phyloP scores from a whole-genome alignment of 2,113 vertebrate species.

The Rhynchomys soricoides region DNA sequence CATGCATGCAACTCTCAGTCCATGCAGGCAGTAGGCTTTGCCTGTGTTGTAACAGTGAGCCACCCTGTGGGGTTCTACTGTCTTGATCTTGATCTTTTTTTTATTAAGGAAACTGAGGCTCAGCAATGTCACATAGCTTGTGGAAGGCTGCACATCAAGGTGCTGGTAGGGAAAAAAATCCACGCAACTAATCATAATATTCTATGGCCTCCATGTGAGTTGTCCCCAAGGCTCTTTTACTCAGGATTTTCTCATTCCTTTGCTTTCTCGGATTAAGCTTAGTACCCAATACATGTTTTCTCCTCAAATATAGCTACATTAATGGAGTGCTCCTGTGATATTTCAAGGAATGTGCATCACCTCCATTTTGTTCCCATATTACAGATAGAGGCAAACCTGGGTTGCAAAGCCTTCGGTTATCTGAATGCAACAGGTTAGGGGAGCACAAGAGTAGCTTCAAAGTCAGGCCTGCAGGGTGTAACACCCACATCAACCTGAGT shows the following conservation, averaged over 20 bases:
- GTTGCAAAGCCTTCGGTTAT: not conserved
- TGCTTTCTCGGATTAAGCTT: not conserved
- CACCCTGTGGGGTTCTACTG: not conserved
- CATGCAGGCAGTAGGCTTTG: not conserved
- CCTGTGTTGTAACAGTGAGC: not conserved
- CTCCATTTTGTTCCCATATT: not conserved
- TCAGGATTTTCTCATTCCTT: not conserved
- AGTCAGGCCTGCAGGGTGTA: not conserved
- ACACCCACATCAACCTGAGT: not conserved
- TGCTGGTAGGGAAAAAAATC: not conserved
- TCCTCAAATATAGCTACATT: not conserved
- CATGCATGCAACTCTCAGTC: not conserved
- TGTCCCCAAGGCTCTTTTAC: not conserved
- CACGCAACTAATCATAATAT: accelerated
- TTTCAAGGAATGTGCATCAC: not conserved
- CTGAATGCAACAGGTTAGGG: not conserved
- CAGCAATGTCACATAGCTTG: not conserved
- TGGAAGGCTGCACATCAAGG: not conserved
- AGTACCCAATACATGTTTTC: not conserved
- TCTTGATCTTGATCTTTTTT: slow-evolving; percentile 23
- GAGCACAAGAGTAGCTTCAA: not conserved
- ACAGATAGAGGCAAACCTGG: not conserved
- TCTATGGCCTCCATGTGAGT: accelerated
- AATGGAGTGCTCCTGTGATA: not conserved
- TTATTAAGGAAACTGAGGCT: not conserved